phyloP scores from a whole-genome alignment of 2,113 vertebrate genomes.

The Gracilinanus agilis region DNA sequence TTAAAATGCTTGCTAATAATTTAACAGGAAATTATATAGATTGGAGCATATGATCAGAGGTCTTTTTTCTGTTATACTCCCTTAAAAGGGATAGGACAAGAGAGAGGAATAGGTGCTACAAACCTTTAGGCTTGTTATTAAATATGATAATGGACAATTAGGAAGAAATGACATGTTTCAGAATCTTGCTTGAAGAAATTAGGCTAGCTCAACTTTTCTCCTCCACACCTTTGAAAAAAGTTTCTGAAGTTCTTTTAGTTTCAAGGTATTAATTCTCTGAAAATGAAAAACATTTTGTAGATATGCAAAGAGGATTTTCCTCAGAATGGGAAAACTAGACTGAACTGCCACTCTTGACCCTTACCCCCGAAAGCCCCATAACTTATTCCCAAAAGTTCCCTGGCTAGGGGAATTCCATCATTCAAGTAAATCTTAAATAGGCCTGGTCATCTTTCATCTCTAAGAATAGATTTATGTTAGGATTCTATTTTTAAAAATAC shows the following conservation, averaged over 20 bases:
- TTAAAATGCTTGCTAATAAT: background rate
- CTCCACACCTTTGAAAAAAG: background rate
- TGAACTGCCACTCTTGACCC: background rate
- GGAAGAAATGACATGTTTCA: background rate
- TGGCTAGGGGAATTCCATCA: background rate
- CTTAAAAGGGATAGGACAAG: background rate
- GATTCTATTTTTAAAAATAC: background rate
- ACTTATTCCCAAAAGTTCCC: background rate
- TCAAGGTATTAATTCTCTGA: background rate
- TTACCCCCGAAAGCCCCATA: no score
- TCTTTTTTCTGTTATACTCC: background rate
- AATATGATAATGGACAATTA: background rate
- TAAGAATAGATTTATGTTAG: background rate
- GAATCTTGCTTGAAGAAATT: background rate
- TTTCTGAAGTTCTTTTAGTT: background rate
- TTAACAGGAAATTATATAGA: background rate
- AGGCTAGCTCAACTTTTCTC: background rate
- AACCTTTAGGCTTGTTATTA: background rate
- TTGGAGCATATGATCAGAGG: background rate
- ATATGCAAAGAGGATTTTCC: background rate
- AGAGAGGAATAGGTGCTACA: background rate
- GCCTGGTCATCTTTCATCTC: background rate
- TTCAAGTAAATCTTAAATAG: background rate
- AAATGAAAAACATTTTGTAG: background rate
- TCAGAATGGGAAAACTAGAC: background rate